A percentile compares a stretch with the other conserved stretches of the same genome.
phyloP scores from a whole-genome alignment of 2,797 vertebrate genomes.

The Dermochelys coriacea region DNA sequence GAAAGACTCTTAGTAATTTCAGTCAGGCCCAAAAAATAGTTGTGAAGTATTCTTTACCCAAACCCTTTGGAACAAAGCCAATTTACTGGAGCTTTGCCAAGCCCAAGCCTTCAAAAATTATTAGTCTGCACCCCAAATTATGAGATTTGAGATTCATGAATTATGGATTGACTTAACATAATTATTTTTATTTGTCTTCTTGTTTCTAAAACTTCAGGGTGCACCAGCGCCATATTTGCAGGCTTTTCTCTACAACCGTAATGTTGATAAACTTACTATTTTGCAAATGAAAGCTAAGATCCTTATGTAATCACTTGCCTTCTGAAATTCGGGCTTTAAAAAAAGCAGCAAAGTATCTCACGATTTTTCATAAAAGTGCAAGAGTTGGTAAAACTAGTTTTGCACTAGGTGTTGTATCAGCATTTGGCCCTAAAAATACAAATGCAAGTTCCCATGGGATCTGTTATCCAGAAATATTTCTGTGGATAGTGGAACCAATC shows the following conservation, averaged over 20 bases:
- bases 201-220: rapidly evolving
- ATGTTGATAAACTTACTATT: background rate
- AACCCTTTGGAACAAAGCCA: background rate
- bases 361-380: background rate
- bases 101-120: background rate
- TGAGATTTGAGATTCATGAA: too few species aligned
- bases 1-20: background rate
- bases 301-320: background rate
- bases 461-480: slow-evolving; percentile 40
- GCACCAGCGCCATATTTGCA: background rate
- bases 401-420: slow-evolving; percentile 18
- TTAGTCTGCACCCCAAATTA: too few species aligned
- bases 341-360: background rate
- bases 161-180: too few species aligned
- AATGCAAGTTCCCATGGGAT: background rate
- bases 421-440: slow-evolving; percentile 24
- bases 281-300: background rate
- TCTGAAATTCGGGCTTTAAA: background rate
- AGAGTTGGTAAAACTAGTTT: background rate
- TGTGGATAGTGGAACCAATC: slow-evolving; percentile 4
- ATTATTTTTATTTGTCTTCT: background rate
- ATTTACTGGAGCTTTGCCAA: background rate
- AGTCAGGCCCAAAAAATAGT: background rate
- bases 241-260: background rate
- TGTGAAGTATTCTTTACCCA: background rate